These are phyloP conservation scores for Falco peregrinus DNA, from an alignment of 2,797 vertebrate species.

Conservation along the genomic window DNA sequence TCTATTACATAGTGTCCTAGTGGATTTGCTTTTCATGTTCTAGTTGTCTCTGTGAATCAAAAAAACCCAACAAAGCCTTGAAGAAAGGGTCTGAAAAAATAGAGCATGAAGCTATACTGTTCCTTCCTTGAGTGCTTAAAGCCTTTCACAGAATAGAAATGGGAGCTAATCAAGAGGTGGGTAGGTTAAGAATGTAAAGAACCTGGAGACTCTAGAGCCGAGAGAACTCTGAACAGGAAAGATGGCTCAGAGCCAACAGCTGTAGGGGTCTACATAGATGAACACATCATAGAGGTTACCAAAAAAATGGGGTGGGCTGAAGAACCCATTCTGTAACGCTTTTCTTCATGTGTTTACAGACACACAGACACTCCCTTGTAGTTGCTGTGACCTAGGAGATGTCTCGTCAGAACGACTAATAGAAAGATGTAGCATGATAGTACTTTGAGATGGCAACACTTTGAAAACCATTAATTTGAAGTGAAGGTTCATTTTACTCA, in stretches of 20 bases:
- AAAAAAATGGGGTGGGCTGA: not conserved
- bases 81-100: not conserved
- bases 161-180: not conserved
- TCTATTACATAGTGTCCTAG: not conserved
- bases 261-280: not conserved
- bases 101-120: not conserved
- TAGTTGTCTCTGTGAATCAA: not conserved
- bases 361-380: not conserved
- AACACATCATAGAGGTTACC: not conserved
- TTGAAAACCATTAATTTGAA: not conserved
- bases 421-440: not conserved
- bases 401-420: not conserved
- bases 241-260: not conserved
- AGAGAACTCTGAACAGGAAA: not conserved
- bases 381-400: not conserved
- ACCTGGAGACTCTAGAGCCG: not conserved
- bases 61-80: not conserved
- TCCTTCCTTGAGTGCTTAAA: not conserved
- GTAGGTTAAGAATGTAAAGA: not conserved
- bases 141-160: not conserved
- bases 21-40: not conserved
- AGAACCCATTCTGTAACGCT: not conserved
- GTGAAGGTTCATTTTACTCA: not conserved
- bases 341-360: not conserved
- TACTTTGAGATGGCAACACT: not conserved